These are phyloP conservation scores for Thermophis baileyi DNA, from an alignment of 2,113 vertebrate genomes.

Conservation along the genomic window DNA sequence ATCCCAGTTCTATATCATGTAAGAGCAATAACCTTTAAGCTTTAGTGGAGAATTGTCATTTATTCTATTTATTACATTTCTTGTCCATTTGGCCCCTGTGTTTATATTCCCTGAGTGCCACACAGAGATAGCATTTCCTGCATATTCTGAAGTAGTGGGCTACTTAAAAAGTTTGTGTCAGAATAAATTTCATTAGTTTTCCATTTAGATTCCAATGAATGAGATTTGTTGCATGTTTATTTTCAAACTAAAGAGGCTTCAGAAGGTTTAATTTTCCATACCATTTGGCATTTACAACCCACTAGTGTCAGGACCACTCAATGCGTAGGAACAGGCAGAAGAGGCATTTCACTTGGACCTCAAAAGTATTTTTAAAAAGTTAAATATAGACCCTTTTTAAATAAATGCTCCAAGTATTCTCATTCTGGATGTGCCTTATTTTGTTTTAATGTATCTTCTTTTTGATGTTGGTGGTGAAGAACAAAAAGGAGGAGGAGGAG, in stretches of 20 bases:
- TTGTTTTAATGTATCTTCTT: not conserved
- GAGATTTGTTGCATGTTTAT: not conserved
- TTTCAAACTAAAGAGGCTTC: not conserved
- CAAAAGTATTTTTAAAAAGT: not conserved
- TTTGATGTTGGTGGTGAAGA: not conserved
- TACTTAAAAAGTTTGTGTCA: not conserved
- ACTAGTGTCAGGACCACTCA: not conserved
- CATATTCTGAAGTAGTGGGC: not conserved
- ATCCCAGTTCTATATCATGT: too few relatives aligned
- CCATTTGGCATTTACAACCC: not conserved
- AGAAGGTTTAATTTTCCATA: not conserved
- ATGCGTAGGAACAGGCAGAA: not conserved
- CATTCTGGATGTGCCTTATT: not conserved
- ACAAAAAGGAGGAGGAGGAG: not conserved
- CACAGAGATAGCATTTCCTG: not conserved
- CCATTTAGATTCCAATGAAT: not conserved
- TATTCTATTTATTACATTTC: not conserved
- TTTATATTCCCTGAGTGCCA: not conserved
- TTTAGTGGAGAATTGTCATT: not conserved
- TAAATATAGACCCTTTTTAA: not conserved
- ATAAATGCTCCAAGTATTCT: not conserved
- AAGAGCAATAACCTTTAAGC: not conserved
- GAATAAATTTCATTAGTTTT: not conserved
- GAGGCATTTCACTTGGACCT: not conserved
- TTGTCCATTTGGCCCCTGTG: not conserved